Evolutionary conservation across 2,797 vertebrate genomes (phyloP).

Genomic region (Hoplostethus mediterraneus): DNA sequence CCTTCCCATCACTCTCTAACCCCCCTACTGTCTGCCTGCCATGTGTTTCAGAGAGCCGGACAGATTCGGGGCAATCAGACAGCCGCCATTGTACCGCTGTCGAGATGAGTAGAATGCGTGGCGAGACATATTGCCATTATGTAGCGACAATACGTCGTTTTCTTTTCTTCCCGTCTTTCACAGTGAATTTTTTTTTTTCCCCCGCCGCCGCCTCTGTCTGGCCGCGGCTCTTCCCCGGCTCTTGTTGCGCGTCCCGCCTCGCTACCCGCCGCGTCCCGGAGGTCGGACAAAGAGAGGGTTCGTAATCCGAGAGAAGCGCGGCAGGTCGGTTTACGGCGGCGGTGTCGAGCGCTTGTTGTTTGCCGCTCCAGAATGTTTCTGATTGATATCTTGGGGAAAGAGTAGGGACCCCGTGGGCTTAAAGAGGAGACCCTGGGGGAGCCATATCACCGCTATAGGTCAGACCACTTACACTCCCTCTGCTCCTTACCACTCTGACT

Average conservation of each 20-base stretch:
- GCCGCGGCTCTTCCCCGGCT: constrained; percentile 39
- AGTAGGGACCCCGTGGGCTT: constrained; percentile 7
- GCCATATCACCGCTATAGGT: background rate
- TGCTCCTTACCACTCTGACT: background rate
- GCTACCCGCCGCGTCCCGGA: constrained; percentile 47
- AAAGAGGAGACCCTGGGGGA: constrained; percentile 26
- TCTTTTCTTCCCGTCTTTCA: constrained; percentile 50
- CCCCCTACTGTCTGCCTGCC: constrained; percentile 53
- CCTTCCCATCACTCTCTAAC: constrained; percentile 32
- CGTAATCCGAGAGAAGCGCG: constrained; percentile 58
- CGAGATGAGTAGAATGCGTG: constrained; percentile 60
- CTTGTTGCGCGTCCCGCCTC: constrained; percentile 50
- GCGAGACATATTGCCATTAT: constrained; percentile 68
- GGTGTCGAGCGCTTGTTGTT: constrained; percentile 14
- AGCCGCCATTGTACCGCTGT: constrained; percentile 71
- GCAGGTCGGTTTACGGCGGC: constrained; percentile 53
- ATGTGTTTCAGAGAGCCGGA: constrained; percentile 68
- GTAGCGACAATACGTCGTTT: constrained; percentile 50
- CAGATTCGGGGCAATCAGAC: constrained; percentile 74
- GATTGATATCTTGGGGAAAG: constrained; percentile 59
- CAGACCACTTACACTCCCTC: constrained; percentile 9
- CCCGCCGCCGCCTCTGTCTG: constrained; percentile 49
- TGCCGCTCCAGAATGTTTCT: constrained; percentile 49
- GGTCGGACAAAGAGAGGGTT: constrained; percentile 56
- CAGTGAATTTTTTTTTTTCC: constrained; percentile 33